A percentile compares a stretch with the other conserved stretches of the same genome.
These are phyloP conservation scores for Siphlonurus alternatus DNA, from an alignment of 2,888 invertebrate genomes.

Conservation along the genomic window DNA sequence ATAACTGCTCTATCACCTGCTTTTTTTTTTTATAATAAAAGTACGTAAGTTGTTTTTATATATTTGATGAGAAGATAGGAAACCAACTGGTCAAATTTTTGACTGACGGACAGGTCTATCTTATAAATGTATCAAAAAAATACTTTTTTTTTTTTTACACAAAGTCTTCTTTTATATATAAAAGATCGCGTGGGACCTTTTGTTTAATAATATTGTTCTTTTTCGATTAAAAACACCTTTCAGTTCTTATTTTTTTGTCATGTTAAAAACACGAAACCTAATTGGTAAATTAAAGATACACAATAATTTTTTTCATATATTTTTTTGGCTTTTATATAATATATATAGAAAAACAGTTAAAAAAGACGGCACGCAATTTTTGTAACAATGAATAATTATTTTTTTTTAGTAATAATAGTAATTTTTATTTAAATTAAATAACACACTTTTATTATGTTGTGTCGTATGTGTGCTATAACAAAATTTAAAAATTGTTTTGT, in stretches of 20 bases:
- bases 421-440: no score
- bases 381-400: no score
- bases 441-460: no score
- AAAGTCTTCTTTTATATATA: not conserved
- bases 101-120: not conserved
- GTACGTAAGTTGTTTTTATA: not conserved
- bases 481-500: no score
- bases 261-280: not conserved
- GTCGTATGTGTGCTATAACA: no score
- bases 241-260: not conserved
- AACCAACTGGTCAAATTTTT: not conserved
- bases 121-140: not conserved
- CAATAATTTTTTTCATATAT: no score
- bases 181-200: not conserved
- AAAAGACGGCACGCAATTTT: no score
- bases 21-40: not conserved
- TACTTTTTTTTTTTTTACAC: not conserved
- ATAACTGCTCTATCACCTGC: not conserved
- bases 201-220: not conserved
- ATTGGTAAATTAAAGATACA: no score
- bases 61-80: not conserved
- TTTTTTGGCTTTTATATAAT: no score
- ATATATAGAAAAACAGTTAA: no score
- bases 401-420: no score
- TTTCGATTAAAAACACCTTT: not conserved